Base-by-base conservation (phyloP, 2,888 invertebrate genomes). In the Diaperis boleti region DNA sequence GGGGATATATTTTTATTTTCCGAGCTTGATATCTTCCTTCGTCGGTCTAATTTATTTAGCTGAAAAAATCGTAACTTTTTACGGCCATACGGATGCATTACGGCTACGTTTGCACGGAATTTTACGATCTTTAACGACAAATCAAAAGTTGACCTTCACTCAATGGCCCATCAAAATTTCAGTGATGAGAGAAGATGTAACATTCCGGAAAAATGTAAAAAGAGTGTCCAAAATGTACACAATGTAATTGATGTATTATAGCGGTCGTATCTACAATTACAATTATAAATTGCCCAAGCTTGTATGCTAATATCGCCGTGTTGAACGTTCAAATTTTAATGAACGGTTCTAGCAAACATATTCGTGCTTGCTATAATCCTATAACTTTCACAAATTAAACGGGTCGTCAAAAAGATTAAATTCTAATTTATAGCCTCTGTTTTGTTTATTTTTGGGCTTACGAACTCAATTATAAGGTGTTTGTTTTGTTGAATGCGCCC, bases 1-100 rank as follows among this genome's bases (percentile, higher is more conserved):
- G 41, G 37, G 57, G 35, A 62, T 62, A 62, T 59, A 57, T 62
- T 62, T 62, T 62, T 62, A 62, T 62, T 62, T 62, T 52, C 50
- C 57, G 35, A 20, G 56, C 37, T 44, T 47, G 61, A 61, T 62
- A 62, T 59, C 59, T 59, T 55, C 52, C 45, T 52, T 10, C 57
- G 45, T 26, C 45, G 42, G 37, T 39, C 62, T 60, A 62, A 62
- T 62, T 62, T 62, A 62, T 62, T 62, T 62, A 59, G 59, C 60
- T 52, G 52, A 47, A 49, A 57, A 59, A 59, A 59, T 59, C 59
- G 59, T 59, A 59, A 49, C 59, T 59, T 59, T 59, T 59, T 59
- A 59, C 47, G 41, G 22, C 59, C 45, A 7, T 47, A 29, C 49
- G 49, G 39, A 49, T 8, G 26, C 31, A 49, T 59, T 39, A 33